Evolutionary conservation across 2,113 vertebrate genomes (phyloP).

Genomic region (Bujurquina vittata): DNA sequence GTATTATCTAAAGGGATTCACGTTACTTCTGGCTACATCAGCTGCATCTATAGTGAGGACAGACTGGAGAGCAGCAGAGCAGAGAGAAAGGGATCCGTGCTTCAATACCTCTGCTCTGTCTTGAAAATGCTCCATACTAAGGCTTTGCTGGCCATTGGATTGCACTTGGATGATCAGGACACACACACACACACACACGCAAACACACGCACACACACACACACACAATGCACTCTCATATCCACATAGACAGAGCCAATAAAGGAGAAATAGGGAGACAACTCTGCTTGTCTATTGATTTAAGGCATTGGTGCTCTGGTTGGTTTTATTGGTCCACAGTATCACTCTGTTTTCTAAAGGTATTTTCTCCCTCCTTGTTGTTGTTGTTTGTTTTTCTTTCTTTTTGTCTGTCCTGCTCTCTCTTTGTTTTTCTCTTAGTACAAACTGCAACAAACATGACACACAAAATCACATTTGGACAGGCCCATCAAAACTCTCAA

Average conservation of each 20-base stretch:
- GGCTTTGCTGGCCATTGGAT: slow-evolving; percentile 12
- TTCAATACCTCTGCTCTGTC: slow-evolving; percentile 13
- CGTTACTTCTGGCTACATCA: not conserved
- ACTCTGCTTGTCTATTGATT: slow-evolving; percentile 59
- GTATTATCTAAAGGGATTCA: not conserved
- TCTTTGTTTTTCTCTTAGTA: not conserved
- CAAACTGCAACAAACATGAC: not conserved
- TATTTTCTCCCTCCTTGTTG: not conserved
- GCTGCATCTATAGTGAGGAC: not conserved
- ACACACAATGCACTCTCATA: slow-evolving; percentile 2
- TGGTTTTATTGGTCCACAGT: slow-evolving; percentile 39
- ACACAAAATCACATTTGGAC: not conserved
- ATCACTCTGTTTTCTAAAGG: slow-evolving; percentile 6
- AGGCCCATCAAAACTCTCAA: not conserved
- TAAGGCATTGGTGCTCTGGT: slow-evolving; percentile 35
- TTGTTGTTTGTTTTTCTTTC: not conserved
- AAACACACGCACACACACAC: not conserved
- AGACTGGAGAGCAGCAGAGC: not conserved
- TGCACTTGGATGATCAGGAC: not conserved
- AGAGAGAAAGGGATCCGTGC: not conserved
- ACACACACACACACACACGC: slow-evolving; percentile 11
- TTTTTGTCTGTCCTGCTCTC: not conserved
- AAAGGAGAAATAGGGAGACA: slow-evolving; percentile 46
- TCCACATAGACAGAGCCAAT: slow-evolving; percentile 54
- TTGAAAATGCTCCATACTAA: slow-evolving; percentile 4